These are phyloP conservation scores for Amphipyra berbera DNA, from an alignment of 2,888 invertebrate species.

Conservation along the genomic window DNA sequence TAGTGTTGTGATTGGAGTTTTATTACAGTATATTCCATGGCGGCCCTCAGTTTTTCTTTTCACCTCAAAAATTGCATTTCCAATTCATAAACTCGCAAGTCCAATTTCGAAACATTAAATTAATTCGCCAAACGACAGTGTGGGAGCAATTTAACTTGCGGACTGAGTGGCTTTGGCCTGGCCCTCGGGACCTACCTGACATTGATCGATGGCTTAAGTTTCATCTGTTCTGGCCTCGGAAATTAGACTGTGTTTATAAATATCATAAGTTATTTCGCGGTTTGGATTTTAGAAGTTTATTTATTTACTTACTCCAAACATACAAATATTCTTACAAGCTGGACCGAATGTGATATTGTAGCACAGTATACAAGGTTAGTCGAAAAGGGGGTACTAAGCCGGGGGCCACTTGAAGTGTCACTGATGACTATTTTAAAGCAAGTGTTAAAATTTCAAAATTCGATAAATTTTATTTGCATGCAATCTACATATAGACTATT, in stretches of 20 bases:
- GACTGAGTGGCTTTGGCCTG: conserved; percentile 30
- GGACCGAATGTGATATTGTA: too few relatives aligned
- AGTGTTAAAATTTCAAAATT: too few relatives aligned
- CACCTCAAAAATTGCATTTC: conserved; percentile 1
- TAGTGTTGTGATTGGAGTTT: too few relatives aligned
- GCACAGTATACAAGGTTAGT: too few relatives aligned
- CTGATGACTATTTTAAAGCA: too few relatives aligned
- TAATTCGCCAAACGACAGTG: conserved; percentile 49
- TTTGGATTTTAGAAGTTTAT: conserved; percentile 3
- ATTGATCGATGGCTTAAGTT: conserved; percentile 60
- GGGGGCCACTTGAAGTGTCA: too few relatives aligned
- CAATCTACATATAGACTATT: too few relatives aligned
- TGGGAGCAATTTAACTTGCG: conserved; percentile 57
- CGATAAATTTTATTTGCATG: too few relatives aligned
- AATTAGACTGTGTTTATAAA: conserved; percentile 42
- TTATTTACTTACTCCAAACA: neutral
- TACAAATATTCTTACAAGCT: too few relatives aligned
- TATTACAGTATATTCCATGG: too few relatives aligned
- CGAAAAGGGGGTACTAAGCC: too few relatives aligned
- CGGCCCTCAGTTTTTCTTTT: neutral
- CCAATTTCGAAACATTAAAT: conserved; percentile 49
- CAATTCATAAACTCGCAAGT: conserved; percentile 26
- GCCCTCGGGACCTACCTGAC: conserved; percentile 49
- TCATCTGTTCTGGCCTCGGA: conserved; percentile 30
- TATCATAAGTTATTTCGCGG: conserved; percentile 16